Evolutionary conservation across 2,888 invertebrate genomes (phyloP).

Genomic region (Gibbula magus): DNA sequence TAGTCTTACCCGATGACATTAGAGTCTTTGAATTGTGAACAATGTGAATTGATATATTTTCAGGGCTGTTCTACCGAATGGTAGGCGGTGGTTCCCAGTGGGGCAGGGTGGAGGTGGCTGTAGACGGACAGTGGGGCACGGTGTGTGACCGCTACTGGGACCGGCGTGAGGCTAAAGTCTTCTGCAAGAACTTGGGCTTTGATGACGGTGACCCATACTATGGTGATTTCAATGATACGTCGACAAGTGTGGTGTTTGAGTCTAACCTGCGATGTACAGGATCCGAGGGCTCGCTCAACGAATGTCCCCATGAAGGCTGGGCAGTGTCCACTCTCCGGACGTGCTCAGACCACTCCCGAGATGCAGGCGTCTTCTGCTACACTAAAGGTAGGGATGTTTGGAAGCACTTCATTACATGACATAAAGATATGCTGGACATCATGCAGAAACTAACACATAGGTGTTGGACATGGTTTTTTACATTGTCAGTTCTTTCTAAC

Average conservation of each 20-base stretch:
- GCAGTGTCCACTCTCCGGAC: slow-evolving; percentile 40
- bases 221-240: slow-evolving; percentile 42
- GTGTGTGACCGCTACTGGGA: slow-evolving; percentile 86
- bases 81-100: slow-evolving; percentile 50
- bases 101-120: slow-evolving; percentile 80
- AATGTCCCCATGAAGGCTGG: slow-evolving; percentile 66
- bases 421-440: no score
- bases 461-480: no score
- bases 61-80: slow-evolving; percentile 57
- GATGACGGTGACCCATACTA: slow-evolving; percentile 53
- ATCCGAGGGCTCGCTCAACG: slow-evolving; percentile 52
- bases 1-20: no score
- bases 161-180: slow-evolving; percentile 82
- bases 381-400: slow-evolving; percentile 51
- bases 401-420: no score
- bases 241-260: slow-evolving; percentile 62
- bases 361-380: slow-evolving; percentile 65
- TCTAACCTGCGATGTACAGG: slow-evolving; percentile 63
- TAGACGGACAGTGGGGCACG: slow-evolving; percentile 83
- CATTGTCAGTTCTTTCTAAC: no score
- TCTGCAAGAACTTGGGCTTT: slow-evolving; percentile 60
- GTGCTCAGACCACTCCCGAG: slow-evolving; percentile 54
- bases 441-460: no score
- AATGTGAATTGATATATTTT: background rate
- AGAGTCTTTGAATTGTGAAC: background rate